Evolutionary conservation across 2,888 invertebrate genomes (phyloP).

Genomic region (Trilocha varians): DNA sequence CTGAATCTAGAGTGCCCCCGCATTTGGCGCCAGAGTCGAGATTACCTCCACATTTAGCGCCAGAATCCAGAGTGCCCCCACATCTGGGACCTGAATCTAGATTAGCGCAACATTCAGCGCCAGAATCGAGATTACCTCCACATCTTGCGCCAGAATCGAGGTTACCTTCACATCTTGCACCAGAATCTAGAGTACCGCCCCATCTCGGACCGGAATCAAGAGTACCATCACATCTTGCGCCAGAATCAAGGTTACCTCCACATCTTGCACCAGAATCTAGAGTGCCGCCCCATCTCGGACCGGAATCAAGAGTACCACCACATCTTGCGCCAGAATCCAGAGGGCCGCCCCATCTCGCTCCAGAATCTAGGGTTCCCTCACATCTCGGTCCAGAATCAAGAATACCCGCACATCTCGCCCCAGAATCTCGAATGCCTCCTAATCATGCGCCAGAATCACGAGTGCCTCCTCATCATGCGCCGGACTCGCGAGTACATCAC

Average conservation of each 20-base stretch:
- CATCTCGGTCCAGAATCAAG: neutral
- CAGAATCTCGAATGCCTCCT: neutral
- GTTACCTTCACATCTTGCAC: neutral
- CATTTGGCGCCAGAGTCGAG: neutral
- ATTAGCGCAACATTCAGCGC: neutral
- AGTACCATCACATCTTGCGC: neutral
- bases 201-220: neutral
- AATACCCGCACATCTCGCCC: neutral
- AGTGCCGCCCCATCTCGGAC: neutral
- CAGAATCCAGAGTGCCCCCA: neutral
- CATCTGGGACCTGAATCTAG: neutral
- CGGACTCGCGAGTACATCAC: too few relatives aligned
- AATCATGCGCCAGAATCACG: too few relatives aligned
- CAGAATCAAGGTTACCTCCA: neutral
- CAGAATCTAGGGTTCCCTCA: neutral
- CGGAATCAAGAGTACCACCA: neutral
- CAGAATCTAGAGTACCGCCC: neutral
- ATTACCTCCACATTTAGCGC: neutral
- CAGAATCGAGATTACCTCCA: neutral
- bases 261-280: neutral
- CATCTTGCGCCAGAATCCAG: neutral
- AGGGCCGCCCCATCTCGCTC: too few relatives aligned
- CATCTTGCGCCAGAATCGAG: neutral
- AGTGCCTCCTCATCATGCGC: too few relatives aligned
- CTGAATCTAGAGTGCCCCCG: neutral